Base-by-base conservation (phyloP, 2,888 invertebrate genomes). In the Lasioglossum lativentre region DNA sequence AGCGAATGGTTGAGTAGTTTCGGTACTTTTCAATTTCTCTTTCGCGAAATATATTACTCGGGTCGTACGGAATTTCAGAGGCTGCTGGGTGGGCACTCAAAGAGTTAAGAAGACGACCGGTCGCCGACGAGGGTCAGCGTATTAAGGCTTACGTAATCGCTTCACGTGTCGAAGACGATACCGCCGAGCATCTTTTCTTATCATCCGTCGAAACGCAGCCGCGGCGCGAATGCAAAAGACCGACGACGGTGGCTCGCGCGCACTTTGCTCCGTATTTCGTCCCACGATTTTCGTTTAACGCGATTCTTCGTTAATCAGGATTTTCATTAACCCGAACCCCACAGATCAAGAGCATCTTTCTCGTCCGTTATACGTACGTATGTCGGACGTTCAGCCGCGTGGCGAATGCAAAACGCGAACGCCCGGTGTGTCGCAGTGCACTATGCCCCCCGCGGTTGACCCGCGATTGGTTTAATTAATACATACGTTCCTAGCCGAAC, bases 61-160 rank as follows among this genome's bases (percentile, higher is more conserved):
- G 52, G 2, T 23, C 47, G 19, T 2, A 6, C 19, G 47, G n/a
- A 23, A 52, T 52, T 23, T 52, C 52, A n/a, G 52, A 52, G 23
- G 19, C 47, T 23, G 52, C 52, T n/a, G 23, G 52, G 52, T n/a
- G 23, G n/a, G 3, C 47, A 52, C 45, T 16, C 71, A 5, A 71
- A 16, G 78, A 75, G 80, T 86, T 83, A 68, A 19, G 72, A 47
- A 86, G 10, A 75, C 78, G 72, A 80, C 72, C 66, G 63, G 80
- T 56, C 66, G 79, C 38, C 68, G 72, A 30, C 74, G 71, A 79
- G 74, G 86, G 86, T 82, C 86, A 80, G 79, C 86, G 47, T 80
- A 77, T 86, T 86, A 78, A 78, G 47, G 75, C 79, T 86, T 86
- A 80, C 86, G 80, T 86, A 86, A 86, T 47, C 80, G 45, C 30